Evolutionary conservation across 1,140 invertebrate genomes (phyloP).

Genomic region (Riptortus pedestris): DNA sequence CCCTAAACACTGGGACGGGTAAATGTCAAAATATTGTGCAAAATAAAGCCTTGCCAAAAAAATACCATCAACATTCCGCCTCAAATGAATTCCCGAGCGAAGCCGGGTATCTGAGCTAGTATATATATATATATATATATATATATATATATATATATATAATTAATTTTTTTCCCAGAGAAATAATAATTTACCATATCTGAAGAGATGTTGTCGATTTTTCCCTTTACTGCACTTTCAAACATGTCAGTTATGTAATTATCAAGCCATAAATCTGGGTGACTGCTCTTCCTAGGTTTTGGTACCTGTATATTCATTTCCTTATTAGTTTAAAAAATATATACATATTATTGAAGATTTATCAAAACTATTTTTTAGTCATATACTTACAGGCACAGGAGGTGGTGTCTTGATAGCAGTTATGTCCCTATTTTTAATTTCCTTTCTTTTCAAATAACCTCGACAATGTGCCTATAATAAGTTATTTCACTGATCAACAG

Average conservation of each 20-base stretch:
- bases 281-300: background rate
- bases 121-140: too few species aligned
- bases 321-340: slow-evolving; percentile 31
- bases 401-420: background rate
- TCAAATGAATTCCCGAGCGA: too few species aligned
- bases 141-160: too few species aligned
- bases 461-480: background rate
- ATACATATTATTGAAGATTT: background rate
- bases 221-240: slow-evolving; percentile 22
- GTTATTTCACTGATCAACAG: too few species aligned
- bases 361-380: too few species aligned
- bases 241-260: slow-evolving; percentile 24
- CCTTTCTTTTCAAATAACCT: background rate
- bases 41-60: too few species aligned
- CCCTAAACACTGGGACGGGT: too few species aligned
- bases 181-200: background rate
- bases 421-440: background rate
- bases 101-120: too few species aligned
- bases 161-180: too few species aligned
- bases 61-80: too few species aligned
- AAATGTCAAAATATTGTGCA: too few species aligned
- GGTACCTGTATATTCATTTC: too few species aligned
- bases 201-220: background rate
- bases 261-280: slow-evolving; percentile 18
- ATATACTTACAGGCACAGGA: background rate